phyloP scores from a whole-genome alignment of 2,113 vertebrate genomes.

The Rafetus swinhoei region DNA sequence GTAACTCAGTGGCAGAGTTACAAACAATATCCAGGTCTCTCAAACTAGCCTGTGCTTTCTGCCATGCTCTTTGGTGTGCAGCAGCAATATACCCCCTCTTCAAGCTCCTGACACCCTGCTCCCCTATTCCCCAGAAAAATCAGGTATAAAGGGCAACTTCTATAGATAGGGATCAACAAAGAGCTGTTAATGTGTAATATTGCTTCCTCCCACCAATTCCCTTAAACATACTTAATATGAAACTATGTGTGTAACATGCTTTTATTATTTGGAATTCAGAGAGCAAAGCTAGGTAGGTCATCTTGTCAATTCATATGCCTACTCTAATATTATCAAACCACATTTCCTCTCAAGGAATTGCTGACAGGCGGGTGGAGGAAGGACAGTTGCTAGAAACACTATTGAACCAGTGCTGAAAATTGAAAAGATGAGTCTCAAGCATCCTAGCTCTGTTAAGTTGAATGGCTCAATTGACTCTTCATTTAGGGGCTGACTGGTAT shows the following conservation, averaged over 20 bases:
- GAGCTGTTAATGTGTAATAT: neutral
- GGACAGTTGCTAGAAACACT: neutral
- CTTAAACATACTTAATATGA: neutral
- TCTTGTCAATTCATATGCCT: neutral
- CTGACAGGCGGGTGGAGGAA: neutral
- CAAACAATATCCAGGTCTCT: neutral
- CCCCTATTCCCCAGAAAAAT: neutral
- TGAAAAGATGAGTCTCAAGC: neutral
- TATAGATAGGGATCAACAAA: neutral
- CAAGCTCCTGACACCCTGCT: neutral
- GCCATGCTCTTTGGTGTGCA: neutral
- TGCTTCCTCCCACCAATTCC: neutral
- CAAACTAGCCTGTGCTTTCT: neutral
- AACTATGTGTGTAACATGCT: neutral
- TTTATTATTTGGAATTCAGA: constrained; percentile 2
- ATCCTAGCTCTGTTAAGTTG: neutral
- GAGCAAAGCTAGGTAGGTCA: neutral
- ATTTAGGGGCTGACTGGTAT: neutral
- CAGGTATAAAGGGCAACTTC: neutral
- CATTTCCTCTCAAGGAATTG: neutral
- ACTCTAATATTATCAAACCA: neutral
- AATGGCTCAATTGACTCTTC: neutral
- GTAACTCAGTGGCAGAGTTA: neutral
- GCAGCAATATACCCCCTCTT: neutral
- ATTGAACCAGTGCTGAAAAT: neutral